A percentile compares a stretch with the other conserved stretches of the same genome.
These are phyloP conservation scores for Vesta saturnalis DNA, from an alignment of 2,888 invertebrate species.

Conservation along the genomic window DNA sequence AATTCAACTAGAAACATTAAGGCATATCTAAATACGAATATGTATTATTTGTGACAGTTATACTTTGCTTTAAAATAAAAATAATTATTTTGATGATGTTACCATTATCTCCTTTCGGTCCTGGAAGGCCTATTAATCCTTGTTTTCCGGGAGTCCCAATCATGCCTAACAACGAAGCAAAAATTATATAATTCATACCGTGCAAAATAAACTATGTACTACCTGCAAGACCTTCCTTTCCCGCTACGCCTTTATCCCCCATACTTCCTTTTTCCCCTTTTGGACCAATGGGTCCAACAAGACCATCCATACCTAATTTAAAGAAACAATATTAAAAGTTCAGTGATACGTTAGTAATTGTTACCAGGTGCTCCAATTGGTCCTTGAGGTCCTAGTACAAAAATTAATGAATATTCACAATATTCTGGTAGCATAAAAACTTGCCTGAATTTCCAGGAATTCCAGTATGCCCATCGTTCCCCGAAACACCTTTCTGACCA, in stretches of 20 bases:
- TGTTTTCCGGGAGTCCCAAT: neutral
- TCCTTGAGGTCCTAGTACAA: too few relatives aligned
- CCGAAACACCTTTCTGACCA: neutral
- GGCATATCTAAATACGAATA: too few relatives aligned
- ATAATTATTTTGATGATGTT: too few relatives aligned
- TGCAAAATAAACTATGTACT: too few relatives aligned
- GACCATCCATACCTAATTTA: neutral
- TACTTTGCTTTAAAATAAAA: too few relatives aligned
- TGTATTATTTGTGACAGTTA: too few relatives aligned
- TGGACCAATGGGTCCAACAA: neutral
- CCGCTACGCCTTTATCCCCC: neutral
- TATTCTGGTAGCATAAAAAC: too few relatives aligned
- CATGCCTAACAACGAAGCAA: too few relatives aligned
- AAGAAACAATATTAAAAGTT: neutral
- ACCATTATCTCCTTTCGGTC: neutral
- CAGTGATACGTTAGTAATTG: neutral
- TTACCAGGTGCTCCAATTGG: neutral
- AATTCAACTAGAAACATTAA: too few relatives aligned
- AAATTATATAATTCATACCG: too few relatives aligned
- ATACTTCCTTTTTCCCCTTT: too few relatives aligned
- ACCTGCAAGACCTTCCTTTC: neutral
- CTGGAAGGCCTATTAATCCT: neutral
- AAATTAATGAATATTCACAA: too few relatives aligned
- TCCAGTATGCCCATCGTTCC: neutral
- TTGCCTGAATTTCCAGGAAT: neutral